phyloP scores from a whole-genome alignment of 2,888 invertebrate genomes.

The Barypeithes pellucidus region DNA sequence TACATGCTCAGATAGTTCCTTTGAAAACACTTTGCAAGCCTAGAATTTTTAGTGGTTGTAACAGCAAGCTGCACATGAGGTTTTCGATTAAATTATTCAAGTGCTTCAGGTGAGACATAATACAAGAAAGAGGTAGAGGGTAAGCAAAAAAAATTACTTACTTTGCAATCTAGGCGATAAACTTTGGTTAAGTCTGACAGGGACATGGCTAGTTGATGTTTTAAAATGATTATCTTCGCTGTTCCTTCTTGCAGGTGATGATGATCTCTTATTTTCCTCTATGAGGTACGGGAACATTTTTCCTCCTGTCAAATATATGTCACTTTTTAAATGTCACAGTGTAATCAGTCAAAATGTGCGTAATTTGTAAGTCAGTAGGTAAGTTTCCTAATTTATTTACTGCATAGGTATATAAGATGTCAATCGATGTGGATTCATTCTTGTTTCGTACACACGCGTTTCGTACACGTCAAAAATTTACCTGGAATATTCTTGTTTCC shows the following conservation, averaged over 20 bases:
- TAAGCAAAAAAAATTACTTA: constrained; percentile 47
- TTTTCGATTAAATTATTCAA: too few relatives aligned
- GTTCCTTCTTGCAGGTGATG: constrained; percentile 53
- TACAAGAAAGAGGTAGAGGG: too few relatives aligned
- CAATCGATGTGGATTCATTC: too few relatives aligned
- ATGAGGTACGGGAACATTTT: constrained; percentile 66
- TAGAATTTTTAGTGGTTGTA: too few relatives aligned
- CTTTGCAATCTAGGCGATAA: constrained; percentile 57
- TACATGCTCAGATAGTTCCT: too few relatives aligned
- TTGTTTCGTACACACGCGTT: too few relatives aligned
- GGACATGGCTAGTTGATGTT: constrained; percentile 47
- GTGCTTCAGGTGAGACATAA: too few relatives aligned
- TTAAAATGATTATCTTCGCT: constrained; percentile 37
- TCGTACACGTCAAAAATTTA: too few relatives aligned
- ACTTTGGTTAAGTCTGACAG: constrained; percentile 44
- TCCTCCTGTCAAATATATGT: constrained; percentile 63
- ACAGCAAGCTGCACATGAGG: too few relatives aligned
- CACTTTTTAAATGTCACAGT: constrained; percentile 35
- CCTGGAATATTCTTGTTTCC: too few relatives aligned
- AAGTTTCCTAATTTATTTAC: not conserved
- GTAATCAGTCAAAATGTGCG: not conserved
- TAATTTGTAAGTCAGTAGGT: not conserved
- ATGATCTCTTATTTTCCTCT: constrained; percentile 58
- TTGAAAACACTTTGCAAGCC: too few relatives aligned
- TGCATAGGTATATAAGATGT: not conserved